Percentiles rank a stretch among this genome's conserved stretches.
These are phyloP conservation scores for Hyposoter didymator DNA, from an alignment of 2,888 invertebrate species.

Conservation along the genomic window DNA sequence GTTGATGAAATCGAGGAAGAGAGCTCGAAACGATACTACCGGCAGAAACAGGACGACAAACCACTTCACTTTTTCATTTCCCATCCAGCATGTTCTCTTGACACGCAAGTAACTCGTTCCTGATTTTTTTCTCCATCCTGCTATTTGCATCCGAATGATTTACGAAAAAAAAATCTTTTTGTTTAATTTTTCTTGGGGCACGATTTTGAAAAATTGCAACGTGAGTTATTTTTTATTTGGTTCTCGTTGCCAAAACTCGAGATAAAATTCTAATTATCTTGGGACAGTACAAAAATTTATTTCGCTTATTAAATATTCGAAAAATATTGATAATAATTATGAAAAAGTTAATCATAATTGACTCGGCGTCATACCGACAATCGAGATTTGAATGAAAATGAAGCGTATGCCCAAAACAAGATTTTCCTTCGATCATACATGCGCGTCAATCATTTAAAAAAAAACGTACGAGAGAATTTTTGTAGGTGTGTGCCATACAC, in stretches of 20 bases:
- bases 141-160: constrained; percentile 2
- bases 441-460: constrained; percentile 33
- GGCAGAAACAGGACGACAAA: constrained; percentile 54
- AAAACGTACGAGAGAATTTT: constrained; percentile 1
- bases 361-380: constrained; percentile 11
- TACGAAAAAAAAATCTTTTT: neutral
- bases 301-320: neutral
- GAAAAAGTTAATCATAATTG: constrained; percentile 34
- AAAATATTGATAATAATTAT: neutral
- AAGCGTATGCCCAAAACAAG: constrained; percentile 55
- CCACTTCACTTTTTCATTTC: constrained; percentile 37
- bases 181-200: neutral
- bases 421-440: constrained; percentile 20
- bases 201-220: neutral
- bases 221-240: neutral
- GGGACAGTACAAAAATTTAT: neutral
- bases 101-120: constrained; percentile 57
- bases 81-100: constrained; percentile 4
- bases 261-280: neutral
- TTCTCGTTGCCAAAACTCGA: neutral
- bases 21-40: constrained; percentile 4
- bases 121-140: neutral
- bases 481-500: neutral
- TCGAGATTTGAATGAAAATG: constrained; percentile 58
- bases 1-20: constrained; percentile 26